Percentiles rank a stretch among this genome's conserved stretches.
These are phyloP conservation scores for Danionella dracula DNA, from an alignment of 2,797 vertebrate genomes.

Conservation along the genomic window DNA sequence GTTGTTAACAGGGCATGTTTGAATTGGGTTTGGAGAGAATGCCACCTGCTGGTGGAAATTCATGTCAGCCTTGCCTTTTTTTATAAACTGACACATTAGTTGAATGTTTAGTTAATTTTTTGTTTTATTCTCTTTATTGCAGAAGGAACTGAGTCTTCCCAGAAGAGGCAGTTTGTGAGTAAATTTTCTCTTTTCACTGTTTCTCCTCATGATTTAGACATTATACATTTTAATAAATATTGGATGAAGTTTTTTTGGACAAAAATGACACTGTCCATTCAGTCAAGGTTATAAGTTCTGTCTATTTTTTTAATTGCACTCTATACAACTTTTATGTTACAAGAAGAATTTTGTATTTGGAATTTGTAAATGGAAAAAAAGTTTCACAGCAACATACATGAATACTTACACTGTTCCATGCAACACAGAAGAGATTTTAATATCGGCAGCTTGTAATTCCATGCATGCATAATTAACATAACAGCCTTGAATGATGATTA, in stretches of 20 bases:
- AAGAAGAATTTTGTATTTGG: too few species aligned
- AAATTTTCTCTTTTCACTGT: slow-evolving; percentile 31
- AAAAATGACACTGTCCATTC: background rate
- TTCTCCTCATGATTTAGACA: too few species aligned
- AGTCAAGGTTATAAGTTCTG: background rate
- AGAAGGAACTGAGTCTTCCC: slow-evolving; percentile 79
- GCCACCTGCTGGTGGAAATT: slow-evolving; percentile 23
- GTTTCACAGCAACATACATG: too few species aligned
- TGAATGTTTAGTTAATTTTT: background rate
- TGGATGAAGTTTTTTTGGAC: background rate
- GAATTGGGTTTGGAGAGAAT: background rate
- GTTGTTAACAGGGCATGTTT: background rate
- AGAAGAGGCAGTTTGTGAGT: slow-evolving; percentile 80
- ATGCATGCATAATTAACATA: background rate
- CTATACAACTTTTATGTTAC: too few species aligned
- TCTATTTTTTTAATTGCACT: too few species aligned
- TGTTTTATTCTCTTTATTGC: slow-evolving; percentile 51
- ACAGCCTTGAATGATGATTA: background rate
- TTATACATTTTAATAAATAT: too few species aligned
- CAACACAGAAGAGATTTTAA: background rate
- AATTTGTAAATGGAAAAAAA: too few species aligned
- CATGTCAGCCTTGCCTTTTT: too few species aligned
- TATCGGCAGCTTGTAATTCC: background rate
- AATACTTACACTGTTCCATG: background rate
- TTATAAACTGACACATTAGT: too few species aligned